A percentile compares a stretch with the other conserved stretches of the same genome.
Evolutionary conservation across 30 jellyfish, hydroid and myxozoan genomes (phyloP).

Genomic region (Sanderia malayensis): DNA sequence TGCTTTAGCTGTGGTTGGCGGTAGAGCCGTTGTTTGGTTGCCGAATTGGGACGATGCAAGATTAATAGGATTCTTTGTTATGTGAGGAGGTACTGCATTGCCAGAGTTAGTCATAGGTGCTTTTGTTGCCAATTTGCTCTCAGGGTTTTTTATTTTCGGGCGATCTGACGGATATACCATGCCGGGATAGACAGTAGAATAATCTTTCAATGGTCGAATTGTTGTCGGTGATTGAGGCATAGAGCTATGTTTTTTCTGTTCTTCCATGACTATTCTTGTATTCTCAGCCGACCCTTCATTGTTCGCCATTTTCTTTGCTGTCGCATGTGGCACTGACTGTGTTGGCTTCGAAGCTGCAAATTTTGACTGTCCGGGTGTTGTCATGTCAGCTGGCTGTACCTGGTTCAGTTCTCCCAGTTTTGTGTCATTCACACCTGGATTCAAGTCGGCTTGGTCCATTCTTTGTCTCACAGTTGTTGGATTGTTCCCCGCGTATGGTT

Average conservation of each 20-base stretch:
- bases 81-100: background rate
- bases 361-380: slow-evolving; percentile 10
- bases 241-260: background rate
- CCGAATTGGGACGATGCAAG: background rate
- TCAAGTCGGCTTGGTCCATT: slow-evolving; percentile 49
- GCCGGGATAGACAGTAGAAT: background rate
- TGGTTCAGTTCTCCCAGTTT: slow-evolving; percentile 13
- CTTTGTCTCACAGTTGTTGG: slow-evolving; percentile 35
- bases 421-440: slow-evolving; percentile 41
- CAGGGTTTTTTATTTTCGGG: background rate
- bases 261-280: background rate
- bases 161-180: background rate
- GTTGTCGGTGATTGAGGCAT: background rate
- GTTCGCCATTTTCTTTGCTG: background rate
- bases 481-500: background rate
- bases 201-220: background rate
- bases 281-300: background rate
- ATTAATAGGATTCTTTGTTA: background rate
- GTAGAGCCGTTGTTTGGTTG: background rate
- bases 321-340: background rate
- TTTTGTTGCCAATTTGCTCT: background rate
- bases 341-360: background rate
- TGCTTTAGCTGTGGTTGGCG: background rate
- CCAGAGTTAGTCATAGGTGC: background rate
- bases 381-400: background rate